Evolutionary conservation across 2,113 vertebrate species (phyloP).

Genomic region (Rhinichthys klamathensis): DNA sequence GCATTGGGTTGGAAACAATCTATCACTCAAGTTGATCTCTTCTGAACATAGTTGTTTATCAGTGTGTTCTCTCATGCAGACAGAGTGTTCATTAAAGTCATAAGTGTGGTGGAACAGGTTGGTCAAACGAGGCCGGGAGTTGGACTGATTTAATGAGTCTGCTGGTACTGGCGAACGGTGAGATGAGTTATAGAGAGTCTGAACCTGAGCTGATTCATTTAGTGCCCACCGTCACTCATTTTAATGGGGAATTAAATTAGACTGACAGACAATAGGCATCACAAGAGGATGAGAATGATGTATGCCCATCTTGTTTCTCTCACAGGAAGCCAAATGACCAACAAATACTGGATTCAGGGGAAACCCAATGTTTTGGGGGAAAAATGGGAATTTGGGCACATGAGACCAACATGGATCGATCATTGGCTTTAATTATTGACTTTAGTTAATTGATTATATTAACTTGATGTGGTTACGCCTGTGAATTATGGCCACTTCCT

Average conservation of each 20-base stretch:
- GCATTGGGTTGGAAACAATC: not conserved
- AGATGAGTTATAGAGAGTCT: slow-evolving; percentile 35
- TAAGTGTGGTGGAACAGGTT: slow-evolving; percentile 41
- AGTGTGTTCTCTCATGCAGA: slow-evolving; percentile 24
- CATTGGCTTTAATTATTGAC: not conserved
- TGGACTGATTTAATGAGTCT: slow-evolving; percentile 54
- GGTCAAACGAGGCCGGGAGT: slow-evolving; percentile 32
- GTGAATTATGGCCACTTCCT: not conserved
- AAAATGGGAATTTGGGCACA: too few species aligned
- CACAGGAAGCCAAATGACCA: slow-evolving; percentile 29
- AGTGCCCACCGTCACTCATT: slow-evolving; percentile 32
- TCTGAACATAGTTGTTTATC: not conserved
- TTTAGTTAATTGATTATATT: not conserved
- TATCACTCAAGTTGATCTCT: not conserved
- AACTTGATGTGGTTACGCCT: not conserved
- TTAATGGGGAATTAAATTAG: slow-evolving; percentile 55
- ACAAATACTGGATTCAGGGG: not conserved
- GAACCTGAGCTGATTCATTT: slow-evolving; percentile 38
- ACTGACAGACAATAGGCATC: slow-evolving; percentile 42
- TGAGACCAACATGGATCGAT: not conserved
- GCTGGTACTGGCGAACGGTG: slow-evolving; percentile 23
- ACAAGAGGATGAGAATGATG: slow-evolving; percentile 4
- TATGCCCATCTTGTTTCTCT: slow-evolving; percentile 18
- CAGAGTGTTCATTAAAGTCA: slow-evolving; percentile 55
- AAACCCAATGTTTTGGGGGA: not conserved